Percentiles rank a stretch among this genome's conserved stretches.
phyloP scores from a whole-genome alignment of 2,888 invertebrate genomes.

The Harpalus rufipes region DNA sequence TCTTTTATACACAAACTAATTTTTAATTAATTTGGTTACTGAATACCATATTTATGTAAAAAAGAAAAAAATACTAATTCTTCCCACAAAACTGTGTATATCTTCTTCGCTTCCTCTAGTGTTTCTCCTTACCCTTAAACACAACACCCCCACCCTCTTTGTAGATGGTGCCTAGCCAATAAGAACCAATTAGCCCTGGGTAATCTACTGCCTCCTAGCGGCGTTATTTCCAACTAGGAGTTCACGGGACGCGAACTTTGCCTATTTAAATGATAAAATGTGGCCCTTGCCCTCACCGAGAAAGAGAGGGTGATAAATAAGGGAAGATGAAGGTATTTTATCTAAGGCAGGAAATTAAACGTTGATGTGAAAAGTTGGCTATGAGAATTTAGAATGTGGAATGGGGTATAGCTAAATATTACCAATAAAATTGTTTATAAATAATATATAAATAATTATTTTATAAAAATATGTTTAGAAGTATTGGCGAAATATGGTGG shows the following conservation, averaged over 20 bases:
- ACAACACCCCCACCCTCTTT: background rate
- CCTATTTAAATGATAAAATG: constrained; percentile 67
- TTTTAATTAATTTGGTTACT: background rate
- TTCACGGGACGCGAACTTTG: constrained; percentile 60
- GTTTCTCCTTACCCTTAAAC: too few species aligned
- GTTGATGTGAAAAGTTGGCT: background rate
- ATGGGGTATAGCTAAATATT: too few species aligned
- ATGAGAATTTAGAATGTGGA: too few species aligned
- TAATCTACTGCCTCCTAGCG: constrained; percentile 65
- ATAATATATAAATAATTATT: too few species aligned
- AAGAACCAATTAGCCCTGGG: constrained; percentile 66
- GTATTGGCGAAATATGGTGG: too few species aligned
- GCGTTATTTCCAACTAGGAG: constrained; percentile 64
- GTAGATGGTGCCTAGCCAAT: constrained; percentile 66
- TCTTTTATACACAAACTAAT: background rate
- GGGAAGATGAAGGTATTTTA: background rate
- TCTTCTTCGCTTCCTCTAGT: too few species aligned
- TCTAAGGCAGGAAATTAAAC: background rate
- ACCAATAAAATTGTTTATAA: too few species aligned
- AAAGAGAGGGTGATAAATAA: background rate
- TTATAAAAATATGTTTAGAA: too few species aligned
- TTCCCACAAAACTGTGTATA: too few species aligned
- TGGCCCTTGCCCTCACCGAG: background rate
- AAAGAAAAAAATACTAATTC: too few species aligned
- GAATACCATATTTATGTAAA: background rate